Conservation (phyloP, 2,888 invertebrate species). For the Poecilus cupreus region DNA sequence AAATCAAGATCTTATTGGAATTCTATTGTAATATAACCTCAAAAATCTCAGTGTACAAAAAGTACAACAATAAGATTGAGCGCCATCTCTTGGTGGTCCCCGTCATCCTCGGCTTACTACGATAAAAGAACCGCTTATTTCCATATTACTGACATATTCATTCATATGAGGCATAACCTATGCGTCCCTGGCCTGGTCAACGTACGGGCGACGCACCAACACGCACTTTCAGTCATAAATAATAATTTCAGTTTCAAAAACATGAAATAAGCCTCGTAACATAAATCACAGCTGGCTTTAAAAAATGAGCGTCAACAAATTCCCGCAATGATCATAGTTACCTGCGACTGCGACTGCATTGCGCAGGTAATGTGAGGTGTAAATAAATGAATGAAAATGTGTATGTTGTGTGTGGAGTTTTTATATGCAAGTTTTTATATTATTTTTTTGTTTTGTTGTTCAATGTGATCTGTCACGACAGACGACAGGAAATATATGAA, state of each 20-base stretch:
- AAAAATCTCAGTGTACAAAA: conserved; percentile 22
- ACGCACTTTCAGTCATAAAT: conserved; percentile 32
- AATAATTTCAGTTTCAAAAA: conserved; percentile 53
- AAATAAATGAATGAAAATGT: conserved; percentile 6
- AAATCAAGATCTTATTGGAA: conserved; percentile 33
- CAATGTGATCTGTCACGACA: neutral
- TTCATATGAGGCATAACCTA: neutral
- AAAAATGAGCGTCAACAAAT: conserved; percentile 47
- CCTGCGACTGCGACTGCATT: neutral
- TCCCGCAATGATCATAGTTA: conserved; percentile 40
- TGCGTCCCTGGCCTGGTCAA: neutral
- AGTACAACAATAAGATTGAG: conserved; percentile 39
- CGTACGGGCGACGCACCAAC: neutral
- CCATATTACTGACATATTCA: conserved; percentile 53
- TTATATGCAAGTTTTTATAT: neutral
- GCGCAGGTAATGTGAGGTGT: neutral
- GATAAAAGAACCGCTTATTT: conserved; percentile 36
- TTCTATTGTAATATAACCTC: conserved; percentile 27
- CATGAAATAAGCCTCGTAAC: conserved; percentile 41
- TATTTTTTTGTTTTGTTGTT: neutral
- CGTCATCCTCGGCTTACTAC: neutral
- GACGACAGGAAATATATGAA: no score
- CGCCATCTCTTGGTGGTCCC: conserved; percentile 52
- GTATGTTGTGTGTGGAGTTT: neutral
- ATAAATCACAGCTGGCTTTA: conserved; percentile 49